Percentiles rank a stretch among this genome's conserved stretches.
These are phyloP conservation scores for Habropoda laboriosa DNA, from an alignment of 1,140 invertebrate genomes.

Conservation along the genomic window DNA sequence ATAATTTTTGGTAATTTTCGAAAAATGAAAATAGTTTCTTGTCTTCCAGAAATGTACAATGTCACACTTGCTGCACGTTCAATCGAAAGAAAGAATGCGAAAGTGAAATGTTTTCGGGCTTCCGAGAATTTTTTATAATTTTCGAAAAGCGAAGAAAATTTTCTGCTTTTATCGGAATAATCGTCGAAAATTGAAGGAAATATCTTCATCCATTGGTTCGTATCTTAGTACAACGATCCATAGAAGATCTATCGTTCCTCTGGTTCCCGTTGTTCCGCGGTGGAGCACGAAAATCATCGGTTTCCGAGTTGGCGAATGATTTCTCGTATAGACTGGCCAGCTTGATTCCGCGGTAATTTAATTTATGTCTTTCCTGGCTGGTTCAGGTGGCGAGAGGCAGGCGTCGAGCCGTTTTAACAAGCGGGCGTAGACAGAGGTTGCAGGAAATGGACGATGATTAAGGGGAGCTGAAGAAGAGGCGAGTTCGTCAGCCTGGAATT, in stretches of 20 bases:
- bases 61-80: too few species aligned
- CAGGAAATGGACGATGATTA: slow-evolving; percentile 65
- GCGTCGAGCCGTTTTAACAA: slow-evolving; percentile 53
- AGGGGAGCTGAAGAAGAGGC: slow-evolving; percentile 44
- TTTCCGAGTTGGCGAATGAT: slow-evolving; percentile 36
- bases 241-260: neutral
- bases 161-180: too few species aligned
- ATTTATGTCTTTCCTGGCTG: slow-evolving; percentile 64
- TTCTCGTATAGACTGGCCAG: slow-evolving; percentile 1
- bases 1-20: too few species aligned
- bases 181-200: neutral
- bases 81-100: too few species aligned
- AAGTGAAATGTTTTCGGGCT: too few species aligned
- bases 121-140: too few species aligned
- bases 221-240: too few species aligned
- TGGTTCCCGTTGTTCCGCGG: neutral
- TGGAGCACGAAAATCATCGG: slow-evolving; percentile 20
- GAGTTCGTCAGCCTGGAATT: slow-evolving; percentile 49
- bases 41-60: too few species aligned
- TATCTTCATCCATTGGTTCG: neutral
- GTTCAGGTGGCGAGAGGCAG: slow-evolving; percentile 23
- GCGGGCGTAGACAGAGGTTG: slow-evolving; percentile 58
- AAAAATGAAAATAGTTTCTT: too few species aligned
- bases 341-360: slow-evolving; percentile 60
- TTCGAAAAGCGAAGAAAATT: too few species aligned